Conservation (phyloP, 1,140 invertebrate species). For the Lordiphosa clarofinis region DNA sequence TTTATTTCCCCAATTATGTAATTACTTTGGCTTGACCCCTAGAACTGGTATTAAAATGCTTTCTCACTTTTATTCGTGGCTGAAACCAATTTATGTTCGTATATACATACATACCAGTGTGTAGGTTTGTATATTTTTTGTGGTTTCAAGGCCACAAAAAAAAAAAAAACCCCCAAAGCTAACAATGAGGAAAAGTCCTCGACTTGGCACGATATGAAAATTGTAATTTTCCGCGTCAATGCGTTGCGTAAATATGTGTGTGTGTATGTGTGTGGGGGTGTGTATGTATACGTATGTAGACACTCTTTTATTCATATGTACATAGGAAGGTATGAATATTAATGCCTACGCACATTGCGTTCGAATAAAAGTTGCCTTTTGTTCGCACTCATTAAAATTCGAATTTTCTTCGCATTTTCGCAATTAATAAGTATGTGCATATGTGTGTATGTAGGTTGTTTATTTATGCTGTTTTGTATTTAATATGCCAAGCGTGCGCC, state of each 20-base stretch:
- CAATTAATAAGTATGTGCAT: slow-evolving; percentile 46
- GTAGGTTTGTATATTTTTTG: slow-evolving; percentile 8
- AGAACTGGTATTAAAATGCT: not conserved
- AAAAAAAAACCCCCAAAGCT: slow-evolving; percentile 7
- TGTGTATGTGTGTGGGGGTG: too few species aligned
- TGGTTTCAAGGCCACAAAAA: slow-evolving; percentile 1
- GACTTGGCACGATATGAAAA: slow-evolving; percentile 44
- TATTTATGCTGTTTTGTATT: slow-evolving; percentile 25
- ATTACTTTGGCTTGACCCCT: slow-evolving; percentile 23
- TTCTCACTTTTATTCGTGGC: too few species aligned
- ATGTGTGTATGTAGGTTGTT: slow-evolving; percentile 1
- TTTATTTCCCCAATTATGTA: slow-evolving; percentile 10
- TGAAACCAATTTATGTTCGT: slow-evolving; percentile 3
- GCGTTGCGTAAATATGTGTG: slow-evolving; percentile 7
- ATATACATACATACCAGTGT: not conserved
- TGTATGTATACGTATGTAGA: slow-evolving; percentile 1
- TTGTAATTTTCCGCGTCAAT: slow-evolving; percentile 60
- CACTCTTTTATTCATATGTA: slow-evolving; percentile 2
- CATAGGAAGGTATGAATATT: slow-evolving; percentile 53
- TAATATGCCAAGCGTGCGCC: slow-evolving; percentile 28
- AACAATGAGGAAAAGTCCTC: slow-evolving; percentile 38
- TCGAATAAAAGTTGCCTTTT: slow-evolving; percentile 64
- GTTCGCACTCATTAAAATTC: slow-evolving; percentile 48
- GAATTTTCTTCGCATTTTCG: slow-evolving; percentile 37
- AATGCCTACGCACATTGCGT: slow-evolving; percentile 33